Evolutionary conservation across 23 tunicate species (phyloP).

Genomic region (Trididemnum nubilum): DNA sequence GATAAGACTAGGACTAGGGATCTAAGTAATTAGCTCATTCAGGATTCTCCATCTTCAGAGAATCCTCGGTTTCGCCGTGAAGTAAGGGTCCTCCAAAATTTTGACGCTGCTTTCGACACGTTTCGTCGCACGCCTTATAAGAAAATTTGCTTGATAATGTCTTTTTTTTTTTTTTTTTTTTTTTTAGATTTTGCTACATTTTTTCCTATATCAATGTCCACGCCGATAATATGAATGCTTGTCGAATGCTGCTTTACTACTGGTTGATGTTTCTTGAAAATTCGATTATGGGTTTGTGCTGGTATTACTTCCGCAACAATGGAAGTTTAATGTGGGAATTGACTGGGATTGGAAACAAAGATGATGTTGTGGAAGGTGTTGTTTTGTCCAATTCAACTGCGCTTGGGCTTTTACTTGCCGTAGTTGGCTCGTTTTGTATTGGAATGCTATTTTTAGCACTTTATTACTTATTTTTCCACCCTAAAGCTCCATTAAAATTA

Average conservation of each 20-base stretch:
- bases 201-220: conserved; percentile 87
- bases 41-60: too few species aligned
- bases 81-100: too few species aligned
- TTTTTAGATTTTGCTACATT: conserved; percentile 65
- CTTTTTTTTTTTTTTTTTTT: neutral
- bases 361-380: neutral
- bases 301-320: conserved; percentile 58
- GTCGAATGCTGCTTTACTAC: conserved; percentile 59
- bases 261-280: conserved; percentile 52
- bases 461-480: conserved; percentile 66
- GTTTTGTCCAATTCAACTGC: conserved; percentile 11
- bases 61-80: too few species aligned
- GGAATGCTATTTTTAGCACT: conserved; percentile 57
- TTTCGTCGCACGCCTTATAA: too few species aligned
- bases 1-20: too few species aligned
- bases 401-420: conserved; percentile 31
- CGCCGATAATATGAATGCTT: conserved; percentile 31
- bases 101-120: too few species aligned
- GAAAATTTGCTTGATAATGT: too few species aligned
- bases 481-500: conserved; percentile 6
- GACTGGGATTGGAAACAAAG: conserved; percentile 26
- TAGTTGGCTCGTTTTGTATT: conserved; percentile 32
- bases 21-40: too few species aligned
- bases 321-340: conserved; percentile 22
- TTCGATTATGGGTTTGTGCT: conserved; percentile 27